Percentiles rank a stretch among this genome's conserved stretches.
Conservation (phyloP, 1,140 invertebrate genomes). For the Ostrea edulis region DNA sequence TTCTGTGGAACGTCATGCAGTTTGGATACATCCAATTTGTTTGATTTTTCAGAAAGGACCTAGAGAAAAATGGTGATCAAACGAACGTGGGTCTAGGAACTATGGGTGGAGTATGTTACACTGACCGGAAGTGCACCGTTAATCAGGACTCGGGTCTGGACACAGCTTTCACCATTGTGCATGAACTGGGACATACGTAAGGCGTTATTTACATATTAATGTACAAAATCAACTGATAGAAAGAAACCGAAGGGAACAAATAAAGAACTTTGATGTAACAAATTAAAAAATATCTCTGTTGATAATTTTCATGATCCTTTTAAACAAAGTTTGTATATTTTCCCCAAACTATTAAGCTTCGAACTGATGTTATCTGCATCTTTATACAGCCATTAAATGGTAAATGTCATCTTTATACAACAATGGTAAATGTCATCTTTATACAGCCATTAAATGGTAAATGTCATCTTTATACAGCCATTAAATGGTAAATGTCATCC, state of each 20-base stretch:
- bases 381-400: too few species aligned
- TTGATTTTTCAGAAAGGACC: constrained; percentile 50
- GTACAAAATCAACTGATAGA: too few species aligned
- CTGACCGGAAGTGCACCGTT: constrained; percentile 56
- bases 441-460: too few species aligned
- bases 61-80: constrained; percentile 43
- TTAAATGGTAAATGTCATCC: too few species aligned
- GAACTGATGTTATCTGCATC: neutral
- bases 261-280: neutral
- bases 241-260: too few species aligned
- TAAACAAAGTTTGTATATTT: too few species aligned
- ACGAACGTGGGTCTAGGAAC: constrained; percentile 55
- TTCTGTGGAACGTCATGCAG: neutral
- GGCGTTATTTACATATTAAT: neutral
- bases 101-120: constrained; percentile 55
- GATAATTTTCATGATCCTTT: neutral
- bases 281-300: neutral
- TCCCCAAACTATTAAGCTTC: neutral
- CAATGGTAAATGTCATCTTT: too few species aligned
- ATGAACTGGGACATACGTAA: constrained; percentile 66
- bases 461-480: too few species aligned
- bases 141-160: constrained; percentile 63
- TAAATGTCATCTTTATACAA: too few species aligned
- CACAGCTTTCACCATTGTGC: constrained; percentile 62
- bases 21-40: neutral